Evolutionary conservation across 1,140 invertebrate species (phyloP), one percentile per base, ranked within the genome.

Genomic region (Hyphantria cunea): DNA sequence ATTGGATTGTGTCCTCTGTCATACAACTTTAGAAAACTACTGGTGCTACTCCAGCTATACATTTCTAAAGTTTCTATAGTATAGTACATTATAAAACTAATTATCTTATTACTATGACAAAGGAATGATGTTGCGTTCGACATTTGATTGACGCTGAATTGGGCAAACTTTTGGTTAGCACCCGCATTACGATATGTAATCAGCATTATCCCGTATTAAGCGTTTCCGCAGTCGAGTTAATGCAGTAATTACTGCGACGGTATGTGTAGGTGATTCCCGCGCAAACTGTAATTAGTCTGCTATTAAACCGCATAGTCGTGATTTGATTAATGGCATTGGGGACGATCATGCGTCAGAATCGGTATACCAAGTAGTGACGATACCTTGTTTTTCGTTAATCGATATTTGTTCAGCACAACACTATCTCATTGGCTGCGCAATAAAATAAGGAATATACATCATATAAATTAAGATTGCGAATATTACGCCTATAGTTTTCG

Each of bases 281-380:
- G 70, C 68, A 76, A 80, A 82, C 77, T 83, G 79, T 85, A 85
- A 83, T 85, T 85, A 85, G 82, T 70, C 77, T 75, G 81, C 76
- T 74, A 80, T 82, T 77, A 82, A 75, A 76, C 77, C 77, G 74
- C 78, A 72, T 70, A 66, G 67, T 66, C 66, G 74, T 82, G 79
- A 83, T 85, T 80, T 85, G 82, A 85, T 85, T 85, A 85, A 85
- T 85, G 79, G 68, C 60, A 39, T 55, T 62, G 69, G 70, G 59
- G 59, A 69, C 59, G 41, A 47, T 39, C 64, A 54, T 54, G 71
- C 63, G 70, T 72, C 72, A 68, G 61, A 66, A 74, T 70, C 66
- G 44, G 44, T 51, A 52, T 8, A 55, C 53, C 41, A 39, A 45
- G 41, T 17, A 49, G 2, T 5, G 17, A 25, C 48, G 42, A 55